Evolutionary conservation across 2,113 vertebrate genomes (phyloP).

Genomic region (Toxostoma redivivum): DNA sequence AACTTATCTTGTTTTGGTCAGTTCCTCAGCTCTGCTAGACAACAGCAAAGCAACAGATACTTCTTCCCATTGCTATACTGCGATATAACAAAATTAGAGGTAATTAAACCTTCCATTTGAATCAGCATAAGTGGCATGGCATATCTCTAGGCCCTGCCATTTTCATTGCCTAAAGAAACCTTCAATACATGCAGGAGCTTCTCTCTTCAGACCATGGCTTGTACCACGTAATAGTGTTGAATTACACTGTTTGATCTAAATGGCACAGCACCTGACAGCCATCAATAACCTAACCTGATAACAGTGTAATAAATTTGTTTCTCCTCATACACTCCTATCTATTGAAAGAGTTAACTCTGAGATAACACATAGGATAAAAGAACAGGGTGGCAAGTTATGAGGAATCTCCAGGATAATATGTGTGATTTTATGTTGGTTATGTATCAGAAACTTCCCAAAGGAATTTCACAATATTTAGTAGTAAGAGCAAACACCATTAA

Average conservation of each 20-base stretch:
- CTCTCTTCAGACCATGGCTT: neutral
- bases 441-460: neutral
- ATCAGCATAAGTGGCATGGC: neutral
- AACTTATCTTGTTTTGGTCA: slow-evolving; percentile 5
- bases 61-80: neutral
- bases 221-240: neutral
- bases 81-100: neutral
- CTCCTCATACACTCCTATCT: neutral
- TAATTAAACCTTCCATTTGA: slow-evolving; percentile 2
- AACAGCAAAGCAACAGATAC: neutral
- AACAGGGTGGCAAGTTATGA: neutral
- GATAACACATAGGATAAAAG: neutral
- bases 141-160: neutral
- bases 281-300: neutral
- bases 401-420: neutral
- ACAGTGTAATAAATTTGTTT: neutral
- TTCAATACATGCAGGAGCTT: neutral
- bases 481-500: neutral
- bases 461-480: neutral
- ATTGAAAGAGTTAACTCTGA: neutral
- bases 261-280: neutral
- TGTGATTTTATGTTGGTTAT: neutral
- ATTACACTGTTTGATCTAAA: neutral
- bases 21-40: neutral
- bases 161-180: neutral